Base-by-base conservation (phyloP, 2,888 invertebrate genomes). In the Dynastes hyllus region DNA sequence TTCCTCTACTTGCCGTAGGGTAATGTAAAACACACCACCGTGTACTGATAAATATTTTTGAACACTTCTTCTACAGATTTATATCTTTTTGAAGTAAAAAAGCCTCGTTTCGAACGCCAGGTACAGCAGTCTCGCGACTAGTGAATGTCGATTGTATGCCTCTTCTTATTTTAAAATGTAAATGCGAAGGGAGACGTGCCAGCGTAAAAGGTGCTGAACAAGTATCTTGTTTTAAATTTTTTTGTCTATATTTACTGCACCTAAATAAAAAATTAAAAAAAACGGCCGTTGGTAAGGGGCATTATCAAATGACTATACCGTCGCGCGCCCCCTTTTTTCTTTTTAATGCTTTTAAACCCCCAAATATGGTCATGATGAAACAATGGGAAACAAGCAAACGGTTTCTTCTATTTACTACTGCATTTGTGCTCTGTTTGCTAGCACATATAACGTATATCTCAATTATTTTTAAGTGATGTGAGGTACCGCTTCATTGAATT, bases 121-220 rank as follows among this genome's bases (percentile, higher is more conserved):
- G 55, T 32, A 71, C 32, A 71, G 53, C 37, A 71, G 55, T 55
- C 55, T 71, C 32, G 55, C 71, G 71, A 55, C 71, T 71, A 29
- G 71, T 53, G 55, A 55, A 71, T 71, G 71, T 71, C 71, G 55
- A 37, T 71, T 71, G 71, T 71, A 58, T 58, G 55, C 58, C 58
- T 71, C 16, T 71, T 71, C 58, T 71, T 71, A 71, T 71, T 71
- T 71, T 71, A 71, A 71, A 71, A 71, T 71, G 71, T 71, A 71
- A 71, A 71, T 71, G 55, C 71, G 71, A 71, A 55, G 71, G 37
- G 71, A 71, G 71, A 71, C 71, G 71, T 71, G 71, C 71, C 58
- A 58, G 71, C 71, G 55, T 71, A 71, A 71, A 71, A 71, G 71
- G 71, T 71, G 58, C 58, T 55, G 71, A 71, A 71, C 71, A 71